Base-by-base conservation (phyloP, 2,797 vertebrate species). In the Leptatherina wallacei region DNA sequence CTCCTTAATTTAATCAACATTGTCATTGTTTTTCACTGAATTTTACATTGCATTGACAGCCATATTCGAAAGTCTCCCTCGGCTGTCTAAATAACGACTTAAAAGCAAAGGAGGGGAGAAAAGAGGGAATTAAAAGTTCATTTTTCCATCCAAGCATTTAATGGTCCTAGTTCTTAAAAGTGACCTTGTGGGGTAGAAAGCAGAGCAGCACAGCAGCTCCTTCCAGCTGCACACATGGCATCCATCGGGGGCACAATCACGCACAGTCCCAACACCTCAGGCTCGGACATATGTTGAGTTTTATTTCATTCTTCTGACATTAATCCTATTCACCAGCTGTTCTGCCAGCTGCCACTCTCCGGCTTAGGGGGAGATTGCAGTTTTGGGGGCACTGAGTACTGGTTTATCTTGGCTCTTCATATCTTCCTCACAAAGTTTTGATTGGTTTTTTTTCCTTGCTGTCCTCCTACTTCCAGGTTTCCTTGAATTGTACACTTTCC, bases 281-380 rank as follows among this genome's bases (percentile, higher is more conserved):
- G 97, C 98, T 97, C 96, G 96, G 97, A 98, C 98, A 99, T 99
- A 99, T 99, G 98, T 97, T 98, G 96, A 97, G 96, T 97, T 99
- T 99, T 99, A 98, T 98, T 98, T 98, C 97, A 98, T 99, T 98
- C 96, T 99, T 98, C 96, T 98, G 98, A 99, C 98, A 98, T 98
- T 98, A 98, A 98, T 99, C 98, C 97, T 96, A 95, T 96, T 98
- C 97, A 97, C 97, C 98, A 99, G 97, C 98, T 99, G 98, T 98
- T 98, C 96, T 96, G 97, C 97, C 98, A 99, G 98, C 97, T 98
- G 98, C 97, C 96, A 96, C 96, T 97, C 96, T 97, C 94, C 95
- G 95, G 97, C 95, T 97, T 96, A 94, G 95, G 96, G 96, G 94
- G 92, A 95, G 97, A 98, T 97, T 96, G 96, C 96, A 95, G 96